Base-by-base conservation (phyloP, 2,888 invertebrate species). In the Apamea sordens region DNA sequence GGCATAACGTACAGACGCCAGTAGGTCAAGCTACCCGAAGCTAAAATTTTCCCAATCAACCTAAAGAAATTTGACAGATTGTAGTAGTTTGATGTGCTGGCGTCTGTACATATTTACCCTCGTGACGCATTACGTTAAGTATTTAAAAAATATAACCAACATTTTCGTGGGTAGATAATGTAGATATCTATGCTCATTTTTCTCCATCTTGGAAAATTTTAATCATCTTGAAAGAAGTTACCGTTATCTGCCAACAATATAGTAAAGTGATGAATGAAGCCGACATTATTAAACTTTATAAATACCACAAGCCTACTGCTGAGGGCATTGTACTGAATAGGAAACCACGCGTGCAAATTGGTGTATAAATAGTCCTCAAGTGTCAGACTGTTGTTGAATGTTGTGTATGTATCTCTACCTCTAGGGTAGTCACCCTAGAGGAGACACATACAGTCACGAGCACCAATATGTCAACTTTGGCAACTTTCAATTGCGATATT, bases 341-440 rank as follows among this genome's bases (percentile, higher is more conserved):
- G 36, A 56, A 44, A 61, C 72, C 69, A 80, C n/a, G 77, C 77
- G 82, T 86, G 73, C 50, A 75, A 86, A 86, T 85, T 59, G 73
- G 21, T 71, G 8, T 79, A 70, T 77, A 82, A 77, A 82, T 85
- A 65, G 68, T 68, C 2, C 56, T 59, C 10, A 67, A 78, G 72
- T 47, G 56, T 77, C 36, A 36, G 5, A 36, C 36, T 36, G 36
- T 5, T 36, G 36, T 36, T 32, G 32, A 32, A 32, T 32, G 32
- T 32, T 32, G 32, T 32, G 32, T 32, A 32, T 32, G 32, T 32
- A 32, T 32, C 32, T 32, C 32, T 32, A 32, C 32, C 32, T 32
- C 32, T 32, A 32, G 32, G 32, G 32, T 32, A 36, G 36, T 36
- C 2, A 36, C 36, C 36, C 36, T 36, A 36, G 36, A 36, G 36